phyloP scores from a whole-genome alignment of 2,797 vertebrate species.

The Onychomys arenicola region DNA sequence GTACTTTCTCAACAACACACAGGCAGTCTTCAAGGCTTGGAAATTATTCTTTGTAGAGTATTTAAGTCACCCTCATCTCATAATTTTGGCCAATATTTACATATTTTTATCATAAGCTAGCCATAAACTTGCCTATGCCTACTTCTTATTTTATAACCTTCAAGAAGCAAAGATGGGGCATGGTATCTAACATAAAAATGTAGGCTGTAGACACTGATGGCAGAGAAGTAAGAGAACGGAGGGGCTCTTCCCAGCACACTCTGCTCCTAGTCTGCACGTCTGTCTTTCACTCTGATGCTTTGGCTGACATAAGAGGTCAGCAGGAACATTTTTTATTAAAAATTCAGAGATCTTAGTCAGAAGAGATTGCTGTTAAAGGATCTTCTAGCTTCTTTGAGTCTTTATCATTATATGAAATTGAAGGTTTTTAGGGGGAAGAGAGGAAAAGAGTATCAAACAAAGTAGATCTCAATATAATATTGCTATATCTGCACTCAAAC shows the following conservation, averaged over 20 bases:
- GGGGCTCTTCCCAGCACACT: background rate
- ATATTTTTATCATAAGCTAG: background rate
- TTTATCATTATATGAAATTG: background rate
- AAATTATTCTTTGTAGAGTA: background rate
- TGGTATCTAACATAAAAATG: background rate
- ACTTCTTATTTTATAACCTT: background rate
- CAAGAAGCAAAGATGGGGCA: background rate
- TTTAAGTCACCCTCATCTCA: background rate
- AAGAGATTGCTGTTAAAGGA: background rate
- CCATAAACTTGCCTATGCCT: background rate
- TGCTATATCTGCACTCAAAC: background rate
- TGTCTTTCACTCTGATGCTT: background rate
- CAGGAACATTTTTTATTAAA: no score
- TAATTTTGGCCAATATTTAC: background rate
- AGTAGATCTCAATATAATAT: background rate
- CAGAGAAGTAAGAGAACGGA: background rate
- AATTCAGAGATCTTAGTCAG: no score
- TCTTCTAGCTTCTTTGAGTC: background rate
- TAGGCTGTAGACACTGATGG: background rate
- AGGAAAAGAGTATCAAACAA: background rate
- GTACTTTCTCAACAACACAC: background rate
- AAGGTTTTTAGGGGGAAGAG: background rate
- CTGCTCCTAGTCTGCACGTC: background rate
- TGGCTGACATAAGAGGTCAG: background rate
- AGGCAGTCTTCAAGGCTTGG: background rate